Conservation (phyloP, 2,113 vertebrate genomes). For the Periophthalmus modestus region DNA sequence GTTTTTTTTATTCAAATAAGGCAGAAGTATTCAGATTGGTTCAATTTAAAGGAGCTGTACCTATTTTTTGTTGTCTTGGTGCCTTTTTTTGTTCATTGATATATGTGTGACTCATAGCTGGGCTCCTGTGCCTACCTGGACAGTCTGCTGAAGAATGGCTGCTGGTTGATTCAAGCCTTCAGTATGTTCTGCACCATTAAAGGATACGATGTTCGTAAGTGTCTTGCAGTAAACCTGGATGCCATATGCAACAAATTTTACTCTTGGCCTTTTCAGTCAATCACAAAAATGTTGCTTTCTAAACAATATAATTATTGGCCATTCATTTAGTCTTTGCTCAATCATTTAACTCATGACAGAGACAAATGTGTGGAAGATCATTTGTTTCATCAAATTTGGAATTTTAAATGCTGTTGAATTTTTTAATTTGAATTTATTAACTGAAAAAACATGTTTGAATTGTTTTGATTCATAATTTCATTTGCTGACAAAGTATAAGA, state of each 20-base stretch:
- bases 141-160: slow-evolving; percentile 69
- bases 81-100: background rate
- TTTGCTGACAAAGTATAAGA: no score
- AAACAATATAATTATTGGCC: no score
- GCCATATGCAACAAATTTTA: no score
- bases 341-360: background rate
- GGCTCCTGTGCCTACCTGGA: slow-evolving; percentile 76
- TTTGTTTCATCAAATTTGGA: no score
- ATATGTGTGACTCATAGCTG: slow-evolving; percentile 48
- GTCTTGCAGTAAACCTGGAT: background rate
- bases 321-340: no score
- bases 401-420: background rate
- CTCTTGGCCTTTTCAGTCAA: background rate
- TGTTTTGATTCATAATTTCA: no score
- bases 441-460: no score
- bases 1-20: background rate
- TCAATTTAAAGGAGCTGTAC: background rate
- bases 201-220: slow-evolving; percentile 76
- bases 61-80: no score
- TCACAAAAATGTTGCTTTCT: background rate
- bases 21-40: background rate
- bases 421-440: no score
- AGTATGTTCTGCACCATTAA: slow-evolving; percentile 79
- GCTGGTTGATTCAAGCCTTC: slow-evolving; percentile 78
- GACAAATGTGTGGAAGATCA: background rate